These are phyloP conservation scores for Mus minutoides DNA, from an alignment of 2,797 vertebrate genomes.

Conservation along the genomic window DNA sequence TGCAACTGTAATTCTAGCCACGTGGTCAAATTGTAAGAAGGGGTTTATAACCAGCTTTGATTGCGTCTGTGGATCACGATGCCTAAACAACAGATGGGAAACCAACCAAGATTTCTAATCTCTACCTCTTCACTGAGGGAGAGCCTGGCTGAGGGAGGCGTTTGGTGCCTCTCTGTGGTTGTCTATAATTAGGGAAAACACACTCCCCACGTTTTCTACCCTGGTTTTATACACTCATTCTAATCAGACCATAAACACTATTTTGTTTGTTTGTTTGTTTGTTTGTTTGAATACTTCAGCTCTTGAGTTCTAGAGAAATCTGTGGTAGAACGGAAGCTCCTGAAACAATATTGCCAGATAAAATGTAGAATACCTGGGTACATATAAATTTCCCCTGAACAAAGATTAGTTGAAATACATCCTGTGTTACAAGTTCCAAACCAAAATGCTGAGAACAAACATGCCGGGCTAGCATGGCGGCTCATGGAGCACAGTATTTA, in stretches of 20 bases:
- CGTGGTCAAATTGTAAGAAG: conserved; percentile 72
- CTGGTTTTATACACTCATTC: not conserved
- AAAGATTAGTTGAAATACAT: not conserved
- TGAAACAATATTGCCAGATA: not conserved
- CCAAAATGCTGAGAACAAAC: not conserved
- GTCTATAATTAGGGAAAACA: conserved; percentile 55
- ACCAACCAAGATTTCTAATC: conserved; percentile 74
- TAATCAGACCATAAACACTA: conserved; percentile 3
- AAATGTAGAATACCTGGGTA: not conserved
- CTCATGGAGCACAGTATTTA: too few species aligned
- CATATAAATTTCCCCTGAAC: conserved; percentile 9
- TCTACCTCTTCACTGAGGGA: conserved; percentile 49
- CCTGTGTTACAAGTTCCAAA: not conserved
- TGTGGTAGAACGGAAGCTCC: not conserved
- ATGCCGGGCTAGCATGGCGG: not conserved
- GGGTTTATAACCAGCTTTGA: conserved; percentile 75
- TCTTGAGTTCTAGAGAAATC: not conserved
- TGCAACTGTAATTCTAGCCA: conserved; percentile 78
- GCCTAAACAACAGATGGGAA: conserved; percentile 79
- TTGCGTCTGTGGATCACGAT: conserved; percentile 64
- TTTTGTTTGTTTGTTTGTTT: not conserved
- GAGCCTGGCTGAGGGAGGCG: conserved; percentile 10
- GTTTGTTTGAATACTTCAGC: conserved; percentile 9
- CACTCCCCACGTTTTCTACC: conserved; percentile 2
- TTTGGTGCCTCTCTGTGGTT: conserved; percentile 15